Percentiles rank a stretch among this genome's conserved stretches.
Conservation (phyloP, 2,888 invertebrate species). For the Augochlorella aurata region DNA sequence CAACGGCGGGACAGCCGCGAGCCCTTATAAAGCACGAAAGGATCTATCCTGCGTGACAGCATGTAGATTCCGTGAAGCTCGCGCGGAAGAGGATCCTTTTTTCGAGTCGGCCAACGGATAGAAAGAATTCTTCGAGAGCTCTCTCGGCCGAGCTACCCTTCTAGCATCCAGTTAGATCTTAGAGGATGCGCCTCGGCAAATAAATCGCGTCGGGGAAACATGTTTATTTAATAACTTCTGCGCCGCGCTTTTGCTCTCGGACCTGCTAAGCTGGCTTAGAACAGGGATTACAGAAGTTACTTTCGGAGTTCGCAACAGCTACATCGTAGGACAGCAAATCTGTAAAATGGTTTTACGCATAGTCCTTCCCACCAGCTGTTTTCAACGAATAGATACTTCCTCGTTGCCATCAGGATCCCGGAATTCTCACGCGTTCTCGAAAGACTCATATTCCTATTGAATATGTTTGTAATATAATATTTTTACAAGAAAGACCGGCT, state of each 20-base stretch:
- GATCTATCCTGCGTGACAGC: constrained; percentile 66
- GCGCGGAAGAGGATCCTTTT: constrained; percentile 37
- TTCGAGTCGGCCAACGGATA: constrained; percentile 12
- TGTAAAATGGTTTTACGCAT: not conserved
- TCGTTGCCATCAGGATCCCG: not conserved
- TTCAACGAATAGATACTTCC: not conserved
- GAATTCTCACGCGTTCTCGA: not conserved
- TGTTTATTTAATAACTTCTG: constrained; percentile 10
- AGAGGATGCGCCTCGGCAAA: not conserved
- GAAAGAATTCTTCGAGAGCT: constrained; percentile 18
- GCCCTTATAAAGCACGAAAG: constrained; percentile 73
- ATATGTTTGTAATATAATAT: too few relatives aligned
- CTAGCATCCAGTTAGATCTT: constrained; percentile 40
- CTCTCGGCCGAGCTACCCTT: not conserved
- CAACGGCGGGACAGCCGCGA: constrained; percentile 69
- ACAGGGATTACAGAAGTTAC: not conserved
- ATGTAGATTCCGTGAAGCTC: constrained; percentile 70
- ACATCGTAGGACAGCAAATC: not conserved
- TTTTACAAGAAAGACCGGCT: too few relatives aligned
- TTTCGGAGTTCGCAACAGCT: not conserved
- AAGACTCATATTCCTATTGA: not conserved
- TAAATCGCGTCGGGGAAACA: not conserved
- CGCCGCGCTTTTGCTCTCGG: not conserved
- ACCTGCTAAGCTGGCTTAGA: not conserved
- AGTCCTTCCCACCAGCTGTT: not conserved